Evolutionary conservation across 1,140 invertebrate species (phyloP), one percentile per base, ranked within the genome.

Genomic region (Danaus melanippus): DNA sequence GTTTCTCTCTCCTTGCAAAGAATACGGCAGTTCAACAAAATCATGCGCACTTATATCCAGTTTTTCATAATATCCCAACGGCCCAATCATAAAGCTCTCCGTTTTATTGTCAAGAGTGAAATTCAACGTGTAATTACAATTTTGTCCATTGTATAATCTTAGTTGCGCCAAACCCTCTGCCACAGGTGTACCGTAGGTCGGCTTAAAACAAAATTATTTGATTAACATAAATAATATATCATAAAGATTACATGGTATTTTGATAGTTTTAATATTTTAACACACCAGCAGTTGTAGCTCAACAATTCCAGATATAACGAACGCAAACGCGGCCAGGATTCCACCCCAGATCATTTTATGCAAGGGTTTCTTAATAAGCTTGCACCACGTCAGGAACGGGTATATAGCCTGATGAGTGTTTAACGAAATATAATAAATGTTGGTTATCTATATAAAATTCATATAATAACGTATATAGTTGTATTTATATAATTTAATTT

Each of bases 341-440:
- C 97, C 96, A 21, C 98, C 97, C 48, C 90, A 86, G 0, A 91
- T 90, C 84, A 98, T 93, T 79, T 94, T 92, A 59, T 95, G 92
- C n/a, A 98, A 76, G 0, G 95, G 95, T 42, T 87, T 88, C n/a
- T 90, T 92, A 10, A 95, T 93, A 1, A 99, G 83, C 21, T 95
- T 74, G 60, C 96, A 96, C 59, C 97, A 97, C 1, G 90, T 84
- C 3, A 91, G 88, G 71, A 98, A 92, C 68, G 94, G 92, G 64
- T 95, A 92, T 15, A 98, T 85, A 0, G 95, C 94, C 52, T 88
- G 52, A 7, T 32, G 21, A 32, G 21, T 32, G 21, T 32, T 4
- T 32, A 32, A 12, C 78, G 74, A 50, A 41, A 53, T 32, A 48
- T 8, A 39, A n/a, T n/a, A n/a, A n/a, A n/a, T n/a, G n/a, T n/a